Evolutionary conservation across 92 coral and sea anemone genomes (phyloP).

Genomic region (Scolanthus callimorphus): DNA sequence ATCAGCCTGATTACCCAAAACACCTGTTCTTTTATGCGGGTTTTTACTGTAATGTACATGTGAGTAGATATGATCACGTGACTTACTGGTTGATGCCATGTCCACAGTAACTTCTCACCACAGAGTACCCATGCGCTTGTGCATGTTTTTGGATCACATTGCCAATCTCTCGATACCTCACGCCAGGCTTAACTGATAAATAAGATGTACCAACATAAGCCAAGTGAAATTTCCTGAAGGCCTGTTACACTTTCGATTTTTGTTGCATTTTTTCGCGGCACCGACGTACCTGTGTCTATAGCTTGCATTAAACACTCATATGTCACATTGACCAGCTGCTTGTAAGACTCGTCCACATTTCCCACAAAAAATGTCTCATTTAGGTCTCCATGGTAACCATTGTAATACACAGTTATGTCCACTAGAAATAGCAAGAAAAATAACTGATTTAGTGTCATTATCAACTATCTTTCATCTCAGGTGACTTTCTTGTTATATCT

Average conservation of each 20-base stretch:
- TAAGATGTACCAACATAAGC: too few relatives aligned
- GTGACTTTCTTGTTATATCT: too few relatives aligned
- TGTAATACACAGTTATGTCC: conserved; percentile 82
- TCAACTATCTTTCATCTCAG: too few relatives aligned
- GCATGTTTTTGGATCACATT: conserved; percentile 93
- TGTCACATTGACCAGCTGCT: conserved; percentile 75
- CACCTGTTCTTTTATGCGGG: too few relatives aligned
- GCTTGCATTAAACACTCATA: conserved; percentile 87
- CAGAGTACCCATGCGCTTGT: conserved; percentile 92
- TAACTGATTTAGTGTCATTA: too few relatives aligned
- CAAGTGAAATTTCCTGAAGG: too few relatives aligned
- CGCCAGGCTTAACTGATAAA: conserved; percentile 86
- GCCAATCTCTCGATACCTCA: conserved; percentile 93
- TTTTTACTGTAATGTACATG: too few relatives aligned
- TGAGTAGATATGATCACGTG: not conserved
- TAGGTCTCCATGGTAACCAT: conserved; percentile 94
- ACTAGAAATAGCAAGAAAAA: conserved; percentile 64
- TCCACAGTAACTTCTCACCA: conserved; percentile 93
- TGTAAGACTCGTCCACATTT: conserved; percentile 79
- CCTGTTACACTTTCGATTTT: too few relatives aligned
- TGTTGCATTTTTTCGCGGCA: too few relatives aligned
- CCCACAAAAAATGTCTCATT: conserved; percentile 97
- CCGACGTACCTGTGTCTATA: conserved; percentile 67
- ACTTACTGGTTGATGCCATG: conserved; percentile 96
- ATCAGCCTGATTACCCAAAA: too few relatives aligned